Percentiles rank a stretch among this genome's conserved stretches.
phyloP scores from a whole-genome alignment of 2,797 vertebrate species.

The Lophius americanus region DNA sequence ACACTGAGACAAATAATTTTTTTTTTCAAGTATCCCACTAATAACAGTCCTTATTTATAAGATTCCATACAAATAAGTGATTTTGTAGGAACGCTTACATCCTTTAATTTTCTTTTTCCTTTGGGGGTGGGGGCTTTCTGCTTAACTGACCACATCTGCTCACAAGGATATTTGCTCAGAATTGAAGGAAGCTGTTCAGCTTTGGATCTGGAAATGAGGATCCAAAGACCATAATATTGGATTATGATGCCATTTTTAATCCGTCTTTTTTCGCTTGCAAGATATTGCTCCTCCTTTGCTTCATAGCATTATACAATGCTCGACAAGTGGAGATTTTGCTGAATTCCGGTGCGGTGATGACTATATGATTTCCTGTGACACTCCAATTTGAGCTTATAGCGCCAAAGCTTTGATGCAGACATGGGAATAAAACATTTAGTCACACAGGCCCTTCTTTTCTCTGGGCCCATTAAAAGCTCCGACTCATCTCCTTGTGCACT shows the following conservation, averaged over 20 bases:
- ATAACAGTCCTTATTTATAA: conserved; percentile 18
- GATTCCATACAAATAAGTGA: conserved; percentile 3
- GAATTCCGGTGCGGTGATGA: conserved; percentile 66
- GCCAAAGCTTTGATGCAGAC: conserved; percentile 69
- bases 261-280: conserved; percentile 71
- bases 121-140: conserved; percentile 8
- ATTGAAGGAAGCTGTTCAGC: conserved; percentile 65
- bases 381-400: conserved; percentile 74
- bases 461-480: conserved; percentile 60
- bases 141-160: conserved; percentile 60
- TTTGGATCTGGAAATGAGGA: conserved; percentile 75
- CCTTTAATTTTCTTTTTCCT: conserved; percentile 2
- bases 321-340: conserved; percentile 75
- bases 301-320: conserved; percentile 76
- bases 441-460: conserved; percentile 58
- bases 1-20: conserved; percentile 14
- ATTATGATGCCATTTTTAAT: conserved; percentile 84
- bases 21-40: conserved; percentile 28
- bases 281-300: conserved; percentile 74
- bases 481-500: conserved; percentile 55
- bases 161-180: conserved; percentile 56
- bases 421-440: conserved; percentile 72
- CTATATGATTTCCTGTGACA: conserved; percentile 73
- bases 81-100: neutral
- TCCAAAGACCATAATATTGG: conserved; percentile 65